phyloP scores from a whole-genome alignment of 2,888 invertebrate genomes.

The Gerosis bhagava region DNA sequence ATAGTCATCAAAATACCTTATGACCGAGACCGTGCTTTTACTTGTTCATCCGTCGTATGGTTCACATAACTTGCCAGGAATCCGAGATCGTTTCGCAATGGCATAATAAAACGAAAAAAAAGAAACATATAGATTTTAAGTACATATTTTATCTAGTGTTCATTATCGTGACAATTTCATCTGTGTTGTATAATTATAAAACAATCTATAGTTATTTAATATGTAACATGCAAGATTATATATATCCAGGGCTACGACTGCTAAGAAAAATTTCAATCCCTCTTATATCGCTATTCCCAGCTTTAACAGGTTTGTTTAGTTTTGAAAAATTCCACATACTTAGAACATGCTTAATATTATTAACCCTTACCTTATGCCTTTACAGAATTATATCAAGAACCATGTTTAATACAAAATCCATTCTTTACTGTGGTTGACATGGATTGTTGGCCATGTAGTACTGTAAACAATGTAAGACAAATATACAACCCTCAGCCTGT shows the following conservation, averaged over 20 bases:
- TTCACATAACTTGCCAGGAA: too few species aligned
- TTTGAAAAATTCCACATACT: too few species aligned
- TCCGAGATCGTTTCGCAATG: too few species aligned
- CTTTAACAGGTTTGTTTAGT: slow-evolving; percentile 87
- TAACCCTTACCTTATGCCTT: too few species aligned
- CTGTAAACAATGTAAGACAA: slow-evolving; percentile 86
- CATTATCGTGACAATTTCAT: slow-evolving; percentile 14
- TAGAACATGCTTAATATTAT: too few species aligned
- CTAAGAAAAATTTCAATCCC: slow-evolving; percentile 89
- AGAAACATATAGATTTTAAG: too few species aligned
- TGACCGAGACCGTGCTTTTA: too few species aligned
- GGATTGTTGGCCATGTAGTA: slow-evolving; percentile 93
- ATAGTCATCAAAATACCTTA: too few species aligned
- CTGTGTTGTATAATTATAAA: slow-evolving; percentile 75
- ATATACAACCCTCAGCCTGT: slow-evolving; percentile 78
- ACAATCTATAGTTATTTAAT: slow-evolving; percentile 85
- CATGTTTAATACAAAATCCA: slow-evolving; percentile 92
- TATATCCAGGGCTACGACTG: slow-evolving; percentile 90
- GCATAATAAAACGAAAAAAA: too few species aligned
- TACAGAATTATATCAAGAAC: slow-evolving; percentile 91
- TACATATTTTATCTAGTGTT: slow-evolving; percentile 2
- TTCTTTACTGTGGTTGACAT: slow-evolving; percentile 91
- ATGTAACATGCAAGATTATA: slow-evolving; percentile 89
- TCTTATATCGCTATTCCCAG: slow-evolving; percentile 88
- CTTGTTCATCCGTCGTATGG: too few species aligned